Conservation (phyloP, 2,113 vertebrate species). For the Mus spicilegus region DNA sequence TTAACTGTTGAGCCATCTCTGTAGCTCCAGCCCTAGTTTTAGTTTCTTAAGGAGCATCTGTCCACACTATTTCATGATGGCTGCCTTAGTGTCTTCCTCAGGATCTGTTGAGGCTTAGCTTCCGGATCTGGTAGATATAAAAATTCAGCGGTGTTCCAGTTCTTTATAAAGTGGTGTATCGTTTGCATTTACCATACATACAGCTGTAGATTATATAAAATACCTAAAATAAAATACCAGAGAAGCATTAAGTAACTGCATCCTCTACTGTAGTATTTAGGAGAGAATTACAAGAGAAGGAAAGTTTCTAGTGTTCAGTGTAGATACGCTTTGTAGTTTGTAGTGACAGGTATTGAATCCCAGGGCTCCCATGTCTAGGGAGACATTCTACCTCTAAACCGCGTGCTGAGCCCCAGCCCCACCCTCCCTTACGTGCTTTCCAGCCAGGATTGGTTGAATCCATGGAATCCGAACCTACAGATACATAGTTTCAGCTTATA, state of each 20-base stretch:
- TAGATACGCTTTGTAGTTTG: background rate
- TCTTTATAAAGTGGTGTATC: background rate
- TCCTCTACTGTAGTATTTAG: background rate
- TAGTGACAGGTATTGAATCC: background rate
- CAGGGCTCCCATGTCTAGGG: background rate
- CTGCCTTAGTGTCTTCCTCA: background rate
- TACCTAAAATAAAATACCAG: background rate
- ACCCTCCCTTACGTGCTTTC: background rate
- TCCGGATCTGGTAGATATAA: background rate
- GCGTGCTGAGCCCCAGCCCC: no score
- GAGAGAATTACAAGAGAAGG: background rate
- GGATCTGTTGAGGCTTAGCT: background rate
- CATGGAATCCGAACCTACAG: no score
- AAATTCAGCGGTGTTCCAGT: background rate
- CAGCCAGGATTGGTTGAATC: background rate
- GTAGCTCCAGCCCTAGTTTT: background rate
- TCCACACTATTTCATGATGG: background rate
- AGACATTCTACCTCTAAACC: background rate
- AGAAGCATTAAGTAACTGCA: background rate
- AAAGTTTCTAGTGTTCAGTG: background rate
- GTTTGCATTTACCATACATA: background rate
- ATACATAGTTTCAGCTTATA: slow-evolving; percentile 2
- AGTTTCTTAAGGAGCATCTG: background rate
- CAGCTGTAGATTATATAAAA: background rate
- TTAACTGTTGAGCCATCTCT: background rate